Evolutionary conservation across 2,113 vertebrate species (phyloP).

Genomic region (Pomatostomus ruficeps): DNA sequence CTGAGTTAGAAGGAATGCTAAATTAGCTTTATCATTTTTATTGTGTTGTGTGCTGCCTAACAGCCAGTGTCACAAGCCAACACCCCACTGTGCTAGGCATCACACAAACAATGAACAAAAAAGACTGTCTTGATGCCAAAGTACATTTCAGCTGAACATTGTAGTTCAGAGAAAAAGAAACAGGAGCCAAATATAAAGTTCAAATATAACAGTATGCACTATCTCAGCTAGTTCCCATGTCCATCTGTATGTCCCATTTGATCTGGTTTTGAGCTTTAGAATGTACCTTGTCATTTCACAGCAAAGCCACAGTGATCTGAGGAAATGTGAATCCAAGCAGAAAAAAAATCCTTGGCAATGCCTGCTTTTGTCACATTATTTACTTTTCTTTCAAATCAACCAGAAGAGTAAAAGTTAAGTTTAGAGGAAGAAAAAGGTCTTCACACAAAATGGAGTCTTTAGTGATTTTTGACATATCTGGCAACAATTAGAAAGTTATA

Average conservation of each 20-base stretch:
- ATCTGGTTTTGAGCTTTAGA: not conserved
- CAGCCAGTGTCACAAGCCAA: not conserved
- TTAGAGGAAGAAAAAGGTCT: not conserved
- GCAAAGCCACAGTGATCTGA: not conserved
- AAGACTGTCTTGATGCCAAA: not conserved
- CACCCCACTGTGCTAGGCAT: not conserved
- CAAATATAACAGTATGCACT: not conserved
- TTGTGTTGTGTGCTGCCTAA: not conserved
- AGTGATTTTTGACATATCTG: not conserved
- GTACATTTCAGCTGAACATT: not conserved
- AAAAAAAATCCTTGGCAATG: not conserved
- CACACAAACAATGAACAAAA: not conserved
- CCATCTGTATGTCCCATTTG: not conserved
- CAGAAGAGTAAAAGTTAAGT: not conserved
- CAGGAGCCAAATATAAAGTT: not conserved
- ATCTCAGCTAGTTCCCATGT: not conserved
- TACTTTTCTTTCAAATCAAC: not conserved
- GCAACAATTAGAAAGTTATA: not conserved
- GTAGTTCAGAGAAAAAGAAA: not conserved
- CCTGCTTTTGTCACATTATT: not conserved
- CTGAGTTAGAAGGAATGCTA: not conserved
- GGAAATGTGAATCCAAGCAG: not conserved
- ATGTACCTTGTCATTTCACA: not conserved
- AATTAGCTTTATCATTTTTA: not conserved
- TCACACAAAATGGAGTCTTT: not conserved